Base-by-base conservation (phyloP, 2,797 vertebrate genomes). In the Astyanax mexicanus region DNA sequence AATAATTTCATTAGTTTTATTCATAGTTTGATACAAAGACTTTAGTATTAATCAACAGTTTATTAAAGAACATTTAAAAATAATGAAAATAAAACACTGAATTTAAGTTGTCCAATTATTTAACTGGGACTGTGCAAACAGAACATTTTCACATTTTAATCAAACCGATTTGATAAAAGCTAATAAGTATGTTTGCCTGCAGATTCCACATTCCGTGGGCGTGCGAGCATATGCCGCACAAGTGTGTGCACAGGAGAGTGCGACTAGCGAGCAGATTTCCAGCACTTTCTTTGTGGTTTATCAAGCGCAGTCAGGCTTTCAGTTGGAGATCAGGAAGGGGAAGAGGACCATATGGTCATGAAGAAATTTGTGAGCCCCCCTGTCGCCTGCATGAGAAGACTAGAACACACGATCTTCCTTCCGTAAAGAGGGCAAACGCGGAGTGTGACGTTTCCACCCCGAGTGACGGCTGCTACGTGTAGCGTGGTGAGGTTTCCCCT, bases 381-480 rank as follows among this genome's bases (percentile, higher is more conserved):
- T 0, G 52, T 15, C 23, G 23, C 23, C 51, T 54, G 11, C 23
- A 51, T 54, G 19, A 19, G 47, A 35, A 45, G 9, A 23, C 19
- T 42, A 21, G 35, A 61, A 49, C 25, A 37, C 47, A 58, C 42
- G 42, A 54, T 11, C 19, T 58, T 0, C 2, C 15, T 55, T 42
- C 15, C 17, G 21, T 74, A 77, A 74, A 66, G 47, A 67, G 35
- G 66, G 2, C 25, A 66, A 1, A 11, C 40, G 54, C 45, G 17
- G 17, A 35, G 57, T 52, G 27, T 61, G 29, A 49, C 25, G n/a
- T 65, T 29, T 66, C 49, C 29, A 37, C 27, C 3, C 11, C 4
- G 15, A 52, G 27, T 5, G 21, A 11, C 17, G 49, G 55, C 13
- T 64, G 58, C 72, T 73, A 64, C 81, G 79, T 68, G 32, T 52